A percentile compares a stretch with the other conserved stretches of the same genome.
Evolutionary conservation across 2,797 vertebrate genomes (phyloP).

Genomic region (Alexandromys oeconomus): DNA sequence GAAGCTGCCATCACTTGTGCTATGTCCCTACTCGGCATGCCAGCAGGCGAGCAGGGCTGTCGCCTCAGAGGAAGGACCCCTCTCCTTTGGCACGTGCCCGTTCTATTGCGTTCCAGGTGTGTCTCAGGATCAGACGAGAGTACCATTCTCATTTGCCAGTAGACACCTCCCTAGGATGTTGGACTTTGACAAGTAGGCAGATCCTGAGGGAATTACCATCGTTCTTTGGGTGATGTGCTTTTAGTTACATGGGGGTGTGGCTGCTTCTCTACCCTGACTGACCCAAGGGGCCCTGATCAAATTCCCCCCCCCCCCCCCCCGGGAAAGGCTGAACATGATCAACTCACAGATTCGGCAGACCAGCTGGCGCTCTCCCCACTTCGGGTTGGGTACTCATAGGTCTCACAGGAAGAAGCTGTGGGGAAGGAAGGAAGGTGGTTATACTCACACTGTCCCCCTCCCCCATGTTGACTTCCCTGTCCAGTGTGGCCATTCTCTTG

Average conservation of each 20-base stretch:
- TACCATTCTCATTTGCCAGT: not conserved
- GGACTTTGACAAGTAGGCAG: not conserved
- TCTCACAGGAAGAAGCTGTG: conserved; percentile 97
- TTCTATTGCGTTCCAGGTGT: not conserved
- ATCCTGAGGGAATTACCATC: not conserved
- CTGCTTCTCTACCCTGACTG: not conserved
- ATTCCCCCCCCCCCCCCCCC: conserved; percentile 89
- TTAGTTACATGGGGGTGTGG: not conserved
- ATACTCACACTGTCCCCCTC: not conserved
- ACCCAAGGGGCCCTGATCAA: not conserved
- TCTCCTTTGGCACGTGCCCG: not conserved
- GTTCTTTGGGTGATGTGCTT: not conserved
- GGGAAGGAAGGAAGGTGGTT: conserved; percentile 18
- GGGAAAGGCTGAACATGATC: conserved; percentile 94
- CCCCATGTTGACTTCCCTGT: not conserved
- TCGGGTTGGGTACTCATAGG: conserved; percentile 93
- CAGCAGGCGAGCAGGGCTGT: not conserved
- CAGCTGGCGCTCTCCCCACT: conserved; percentile 90
- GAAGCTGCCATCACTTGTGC: not conserved
- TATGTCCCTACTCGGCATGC: not conserved
- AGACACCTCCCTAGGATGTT: conserved; percentile 23
- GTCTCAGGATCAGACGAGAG: not conserved
- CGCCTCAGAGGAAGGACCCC: not conserved
- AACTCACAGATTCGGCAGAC: conserved; percentile 93
- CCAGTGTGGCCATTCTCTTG: not conserved